Evolutionary conservation across 2,888 invertebrate species (phyloP).

Genomic region (Ornithoptera alexandrae): DNA sequence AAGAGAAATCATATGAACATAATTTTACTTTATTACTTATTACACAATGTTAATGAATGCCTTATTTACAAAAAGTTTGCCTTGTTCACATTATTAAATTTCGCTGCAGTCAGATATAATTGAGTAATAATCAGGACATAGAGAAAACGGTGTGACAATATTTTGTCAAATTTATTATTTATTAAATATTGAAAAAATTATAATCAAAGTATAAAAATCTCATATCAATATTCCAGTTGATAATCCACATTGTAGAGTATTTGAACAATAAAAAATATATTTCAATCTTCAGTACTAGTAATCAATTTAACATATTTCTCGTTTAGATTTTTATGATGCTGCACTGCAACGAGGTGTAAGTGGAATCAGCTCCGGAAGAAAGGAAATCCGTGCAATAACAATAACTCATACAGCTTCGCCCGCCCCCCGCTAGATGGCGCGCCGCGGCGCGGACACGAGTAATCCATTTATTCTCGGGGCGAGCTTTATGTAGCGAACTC

Average conservation of each 20-base stretch:
- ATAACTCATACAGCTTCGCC: slow-evolving; percentile 71
- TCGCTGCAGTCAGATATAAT: no score
- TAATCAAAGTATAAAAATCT: no score
- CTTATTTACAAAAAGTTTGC: no score
- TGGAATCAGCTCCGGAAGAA: slow-evolving; percentile 74
- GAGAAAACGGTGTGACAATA: no score
- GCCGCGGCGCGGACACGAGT: slow-evolving; percentile 73
- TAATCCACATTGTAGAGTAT: not conserved
- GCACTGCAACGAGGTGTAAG: slow-evolving; percentile 71
- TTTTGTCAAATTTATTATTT: no score
- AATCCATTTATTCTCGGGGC: slow-evolving; percentile 80
- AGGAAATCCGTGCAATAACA: slow-evolving; percentile 76
- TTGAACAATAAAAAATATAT: not conserved
- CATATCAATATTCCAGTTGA: not conserved
- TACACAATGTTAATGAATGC: not conserved
- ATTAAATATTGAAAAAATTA: no score
- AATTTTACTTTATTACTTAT: not conserved
- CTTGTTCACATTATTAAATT: no score
- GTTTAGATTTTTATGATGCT: slow-evolving; percentile 71
- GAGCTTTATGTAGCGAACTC: slow-evolving; percentile 75
- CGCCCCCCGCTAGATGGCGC: slow-evolving; percentile 77
- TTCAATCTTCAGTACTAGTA: slow-evolving; percentile 8
- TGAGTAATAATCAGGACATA: no score
- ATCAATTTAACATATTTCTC: slow-evolving; percentile 65
- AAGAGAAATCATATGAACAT: not conserved